A percentile compares a stretch with the other conserved stretches of the same genome.
phyloP scores from a whole-genome alignment of 2,113 vertebrate genomes.

The Chaenogobius annularis region DNA sequence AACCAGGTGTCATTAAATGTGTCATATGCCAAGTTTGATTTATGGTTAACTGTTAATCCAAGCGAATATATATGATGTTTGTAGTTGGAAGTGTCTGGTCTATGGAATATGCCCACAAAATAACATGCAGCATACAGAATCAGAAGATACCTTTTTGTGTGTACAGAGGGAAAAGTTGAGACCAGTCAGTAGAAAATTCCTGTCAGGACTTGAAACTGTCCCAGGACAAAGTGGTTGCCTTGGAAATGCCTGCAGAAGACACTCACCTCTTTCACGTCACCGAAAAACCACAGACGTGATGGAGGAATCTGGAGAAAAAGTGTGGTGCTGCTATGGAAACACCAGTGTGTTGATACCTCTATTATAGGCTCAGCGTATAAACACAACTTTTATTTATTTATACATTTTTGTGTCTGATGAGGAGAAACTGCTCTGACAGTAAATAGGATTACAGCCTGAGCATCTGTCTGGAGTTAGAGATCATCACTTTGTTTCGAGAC shows the following conservation, averaged over 20 bases:
- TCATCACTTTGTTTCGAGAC: not conserved
- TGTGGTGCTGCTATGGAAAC: constrained; percentile 57
- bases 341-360: not conserved
- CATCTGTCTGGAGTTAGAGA: not conserved
- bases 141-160: not conserved
- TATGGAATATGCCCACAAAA: not conserved
- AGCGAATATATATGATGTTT: no score
- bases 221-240: constrained; percentile 45
- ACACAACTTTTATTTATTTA: constrained; percentile 1
- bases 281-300: constrained; percentile 31
- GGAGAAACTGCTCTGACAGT: constrained; percentile 18
- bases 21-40: not conserved
- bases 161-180: not conserved
- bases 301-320: constrained; percentile 27
- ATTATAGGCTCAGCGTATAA: constrained; percentile 28
- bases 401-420: constrained; percentile 11
- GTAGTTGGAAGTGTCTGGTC: not conserved
- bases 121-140: not conserved
- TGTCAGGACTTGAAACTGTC: constrained; percentile 40
- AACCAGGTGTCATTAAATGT: not conserved
- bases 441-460: constrained; percentile 15
- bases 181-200: constrained; percentile 6
- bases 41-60: no score
- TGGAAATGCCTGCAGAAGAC: constrained; percentile 41
- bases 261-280: constrained; percentile 40